phyloP scores from a whole-genome alignment of 2,888 invertebrate species.

The Unio pictorum region DNA sequence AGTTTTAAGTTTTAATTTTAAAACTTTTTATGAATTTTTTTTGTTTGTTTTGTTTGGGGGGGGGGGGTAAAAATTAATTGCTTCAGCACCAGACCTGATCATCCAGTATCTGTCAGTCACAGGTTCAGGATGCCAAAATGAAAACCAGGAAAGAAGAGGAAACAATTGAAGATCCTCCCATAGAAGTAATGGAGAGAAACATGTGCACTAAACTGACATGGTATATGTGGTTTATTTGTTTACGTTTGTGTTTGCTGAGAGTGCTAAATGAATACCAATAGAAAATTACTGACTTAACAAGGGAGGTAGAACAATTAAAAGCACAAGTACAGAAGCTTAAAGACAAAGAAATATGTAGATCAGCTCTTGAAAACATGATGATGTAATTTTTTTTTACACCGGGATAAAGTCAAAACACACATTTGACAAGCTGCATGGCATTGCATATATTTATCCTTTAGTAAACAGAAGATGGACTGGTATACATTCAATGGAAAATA shows the following conservation, averaged over 20 bases:
- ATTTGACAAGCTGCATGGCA: constrained; percentile 22
- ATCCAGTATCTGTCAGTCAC: too few relatives aligned
- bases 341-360: constrained; percentile 9
- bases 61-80: too few relatives aligned
- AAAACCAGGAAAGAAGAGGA: too few relatives aligned
- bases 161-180: too few relatives aligned
- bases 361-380: constrained; percentile 13
- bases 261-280: neutral
- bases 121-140: too few relatives aligned
- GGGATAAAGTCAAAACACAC: constrained; percentile 11
- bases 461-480: constrained; percentile 12
- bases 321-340: neutral
- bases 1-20: too few relatives aligned
- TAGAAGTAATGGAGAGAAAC: too few relatives aligned
- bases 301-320: neutral
- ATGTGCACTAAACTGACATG: too few relatives aligned
- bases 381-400: constrained; percentile 24
- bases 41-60: too few relatives aligned
- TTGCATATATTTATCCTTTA: constrained; percentile 17
- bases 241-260: too few relatives aligned
- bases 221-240: too few relatives aligned
- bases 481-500: neutral
- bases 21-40: too few relatives aligned
- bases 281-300: constrained; percentile 2
- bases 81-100: neutral